Evolutionary conservation across 2,888 invertebrate species (phyloP).

Genomic region (Apodemia zela): DNA sequence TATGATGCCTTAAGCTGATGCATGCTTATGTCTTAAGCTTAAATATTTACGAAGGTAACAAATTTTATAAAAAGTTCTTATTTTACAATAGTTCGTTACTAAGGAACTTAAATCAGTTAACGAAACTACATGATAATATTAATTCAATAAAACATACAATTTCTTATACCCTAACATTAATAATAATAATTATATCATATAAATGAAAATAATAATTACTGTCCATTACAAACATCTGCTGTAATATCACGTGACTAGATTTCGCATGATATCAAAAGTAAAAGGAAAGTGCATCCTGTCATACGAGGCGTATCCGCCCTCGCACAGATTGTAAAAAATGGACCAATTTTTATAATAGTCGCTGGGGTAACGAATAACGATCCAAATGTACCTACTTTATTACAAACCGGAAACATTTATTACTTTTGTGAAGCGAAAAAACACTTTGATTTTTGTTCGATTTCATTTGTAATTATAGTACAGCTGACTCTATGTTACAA

Average conservation of each 20-base stretch:
- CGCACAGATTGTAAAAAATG: conserved; percentile 71
- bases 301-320: conserved; percentile 75
- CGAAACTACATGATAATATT: too few species aligned
- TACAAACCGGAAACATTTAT: conserved; percentile 75
- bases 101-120: too few species aligned
- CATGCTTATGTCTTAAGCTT: too few species aligned
- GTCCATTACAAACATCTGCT: conserved; percentile 52
- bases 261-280: conserved; percentile 63
- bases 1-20: too few species aligned
- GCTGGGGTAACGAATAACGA: conserved; percentile 49
- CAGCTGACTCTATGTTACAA: conserved; percentile 31
- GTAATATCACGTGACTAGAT: conserved; percentile 57
- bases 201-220: conserved; percentile 6
- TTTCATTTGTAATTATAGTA: conserved; percentile 26
- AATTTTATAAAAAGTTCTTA: too few species aligned
- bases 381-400: conserved; percentile 60
- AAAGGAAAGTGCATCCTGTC: conserved; percentile 71
- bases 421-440: conserved; percentile 55
- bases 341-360: conserved; percentile 74
- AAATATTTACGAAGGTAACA: too few species aligned
- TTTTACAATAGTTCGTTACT: too few species aligned
- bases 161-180: too few species aligned
- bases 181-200: background rate
- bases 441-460: conserved; percentile 40
- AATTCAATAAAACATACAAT: too few species aligned